Base-by-base conservation (phyloP, 2,113 vertebrate genomes). In the Siniperca knerii region DNA sequence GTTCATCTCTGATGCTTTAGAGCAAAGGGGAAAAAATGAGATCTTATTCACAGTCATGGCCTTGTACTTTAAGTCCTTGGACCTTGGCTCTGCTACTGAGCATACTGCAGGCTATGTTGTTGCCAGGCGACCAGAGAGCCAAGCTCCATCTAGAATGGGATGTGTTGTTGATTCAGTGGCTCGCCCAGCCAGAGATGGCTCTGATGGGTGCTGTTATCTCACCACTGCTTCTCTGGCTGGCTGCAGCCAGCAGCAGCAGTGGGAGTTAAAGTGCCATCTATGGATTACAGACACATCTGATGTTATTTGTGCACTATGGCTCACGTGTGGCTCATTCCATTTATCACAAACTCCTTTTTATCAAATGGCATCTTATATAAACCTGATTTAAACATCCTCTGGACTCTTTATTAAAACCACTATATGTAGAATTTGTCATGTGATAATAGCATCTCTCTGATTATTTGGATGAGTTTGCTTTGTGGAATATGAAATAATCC, bases 121-220 rank as follows among this genome's bases (percentile, higher is more conserved):
- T 96, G 94, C 95, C 92, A 92, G 87, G 95, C 91, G 86, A 96
- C 94, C 70, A 58, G 85, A 89, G 88, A 92, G 91, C 81, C 89
- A 75, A 83, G 82, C 90, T 83, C 91, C 54, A 68, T 86, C 86
- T 79, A 92, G 94, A 92, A 91, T 88, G 83, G 89, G 94, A 92
- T 88, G 90, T 91, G 89, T 92, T 94, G 88, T 91, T 89, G 92
- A 93, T 90, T 89, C 90, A 95, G 89, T 89, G 89, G 88, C 84
- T 87, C 50, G 29, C 69, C 75, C 87, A 81, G 83, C 71, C 87
- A 92, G 87, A 88, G 89, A 91, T 78, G 80, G 90, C 89, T 92
- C 92, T 89, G 90, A 90, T 80, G 87, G 89, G 88, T 76, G 87
- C 83, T 75, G 88, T 92, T 86, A 90, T 93, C 85, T 92, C 91